phyloP scores from a whole-genome alignment of 23 tunicate genomes.

The Oikopleura albicans region DNA sequence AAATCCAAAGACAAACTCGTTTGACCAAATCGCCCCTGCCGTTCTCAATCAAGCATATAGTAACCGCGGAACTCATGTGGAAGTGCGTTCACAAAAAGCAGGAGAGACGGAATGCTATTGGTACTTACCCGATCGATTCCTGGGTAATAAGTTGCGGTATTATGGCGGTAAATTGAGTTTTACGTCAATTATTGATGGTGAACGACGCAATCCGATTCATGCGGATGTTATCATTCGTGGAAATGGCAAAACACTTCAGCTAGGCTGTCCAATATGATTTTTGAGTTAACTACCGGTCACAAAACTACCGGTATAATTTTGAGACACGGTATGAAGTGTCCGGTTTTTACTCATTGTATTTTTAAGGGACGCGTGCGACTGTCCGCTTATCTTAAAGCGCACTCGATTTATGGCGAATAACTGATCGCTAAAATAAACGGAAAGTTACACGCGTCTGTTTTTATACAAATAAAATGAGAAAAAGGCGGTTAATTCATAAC shows the following conservation, averaged over 20 bases:
- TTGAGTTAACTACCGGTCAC: no score
- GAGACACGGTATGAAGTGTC: no score
- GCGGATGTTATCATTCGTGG: neutral
- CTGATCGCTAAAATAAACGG: no score
- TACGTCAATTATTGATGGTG: neutral
- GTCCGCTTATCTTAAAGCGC: no score
- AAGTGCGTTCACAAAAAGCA: neutral
- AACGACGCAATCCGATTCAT: neutral
- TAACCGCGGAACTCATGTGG: neutral
- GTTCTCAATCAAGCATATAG: neutral
- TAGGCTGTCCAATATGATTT: no score
- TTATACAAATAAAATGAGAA: no score
- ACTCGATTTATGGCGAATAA: no score
- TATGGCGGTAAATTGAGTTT: neutral
- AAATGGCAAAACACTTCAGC: conserved; percentile 5
- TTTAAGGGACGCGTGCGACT: no score
- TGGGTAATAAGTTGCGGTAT: conserved; percentile 52
- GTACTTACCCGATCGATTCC: conserved; percentile 44
- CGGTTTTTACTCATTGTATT: no score
- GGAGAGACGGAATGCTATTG: conserved; percentile 59
- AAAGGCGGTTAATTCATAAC: no score
- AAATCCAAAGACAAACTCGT: neutral
- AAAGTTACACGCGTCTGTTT: no score
- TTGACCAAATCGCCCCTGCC: neutral
- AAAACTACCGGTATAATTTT: no score